A percentile compares a stretch with the other conserved stretches of the same genome.
phyloP scores from a whole-genome alignment of 2,797 vertebrate genomes.

The Phalloptychus januarius region DNA sequence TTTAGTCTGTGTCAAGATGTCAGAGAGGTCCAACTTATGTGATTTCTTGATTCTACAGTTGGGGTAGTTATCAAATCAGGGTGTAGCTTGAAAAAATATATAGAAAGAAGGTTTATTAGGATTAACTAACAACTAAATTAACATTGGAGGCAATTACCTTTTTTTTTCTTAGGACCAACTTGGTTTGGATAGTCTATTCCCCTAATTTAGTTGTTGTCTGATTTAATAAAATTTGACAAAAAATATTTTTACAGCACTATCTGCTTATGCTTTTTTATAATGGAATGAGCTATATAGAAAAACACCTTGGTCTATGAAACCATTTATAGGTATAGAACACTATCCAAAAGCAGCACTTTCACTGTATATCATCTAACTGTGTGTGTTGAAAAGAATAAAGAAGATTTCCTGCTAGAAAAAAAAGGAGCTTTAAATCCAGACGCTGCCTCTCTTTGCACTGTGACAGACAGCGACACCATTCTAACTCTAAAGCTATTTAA shows the following conservation, averaged over 20 bases:
- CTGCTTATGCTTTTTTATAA: neutral
- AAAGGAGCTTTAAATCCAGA: conserved; percentile 57
- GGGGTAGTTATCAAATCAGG: neutral
- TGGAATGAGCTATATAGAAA: conserved; percentile 36
- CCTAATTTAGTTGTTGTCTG: neutral
- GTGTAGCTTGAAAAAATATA: neutral
- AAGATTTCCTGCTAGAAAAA: conserved; percentile 38
- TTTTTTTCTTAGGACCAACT: neutral
- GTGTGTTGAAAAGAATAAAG: conserved; percentile 45
- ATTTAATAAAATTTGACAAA: neutral
- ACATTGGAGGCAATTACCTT: neutral
- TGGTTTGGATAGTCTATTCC: neutral
- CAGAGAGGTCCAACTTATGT: neutral
- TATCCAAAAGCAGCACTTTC: conserved; percentile 24
- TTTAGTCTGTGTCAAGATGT: neutral
- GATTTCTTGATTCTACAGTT: neutral
- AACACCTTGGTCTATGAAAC: conserved; percentile 27
- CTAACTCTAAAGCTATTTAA: conserved; percentile 67
- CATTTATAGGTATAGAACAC: conserved; percentile 40
- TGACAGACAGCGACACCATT: conserved; percentile 51
- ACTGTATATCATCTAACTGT: conserved; percentile 15
- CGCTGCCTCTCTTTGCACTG: conserved; percentile 40
- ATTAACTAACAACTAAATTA: neutral
- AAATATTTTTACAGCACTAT: neutral
- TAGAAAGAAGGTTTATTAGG: neutral